These are phyloP conservation scores for Cosmopolites sordidus DNA, from an alignment of 2,888 invertebrate species.

Conservation along the genomic window DNA sequence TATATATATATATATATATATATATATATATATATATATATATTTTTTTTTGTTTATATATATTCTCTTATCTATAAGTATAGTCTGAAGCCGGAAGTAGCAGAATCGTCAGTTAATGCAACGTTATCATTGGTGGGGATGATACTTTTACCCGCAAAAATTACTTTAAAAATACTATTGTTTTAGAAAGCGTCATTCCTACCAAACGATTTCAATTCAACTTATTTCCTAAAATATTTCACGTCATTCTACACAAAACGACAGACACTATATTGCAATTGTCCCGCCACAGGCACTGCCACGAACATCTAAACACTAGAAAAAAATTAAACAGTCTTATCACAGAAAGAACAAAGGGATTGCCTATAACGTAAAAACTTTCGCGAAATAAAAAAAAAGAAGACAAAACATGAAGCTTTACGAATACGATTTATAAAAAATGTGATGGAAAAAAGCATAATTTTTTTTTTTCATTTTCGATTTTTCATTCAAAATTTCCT, in stretches of 20 bases:
- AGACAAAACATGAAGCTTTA: conserved; percentile 9
- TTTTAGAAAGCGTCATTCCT: not conserved
- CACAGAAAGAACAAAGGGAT: conserved; percentile 46
- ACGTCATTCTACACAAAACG: conserved; percentile 15
- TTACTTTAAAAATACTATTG: not conserved
- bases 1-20: no score
- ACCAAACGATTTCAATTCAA: not conserved
- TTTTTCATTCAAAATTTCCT: not conserved
- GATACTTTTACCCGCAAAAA: no score
- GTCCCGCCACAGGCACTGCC: conserved; percentile 47
- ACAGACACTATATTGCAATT: conserved; percentile 25
- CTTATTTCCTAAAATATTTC: conserved; percentile 4
- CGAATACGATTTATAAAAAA: conserved; percentile 8
- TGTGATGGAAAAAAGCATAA: conserved; percentile 2
- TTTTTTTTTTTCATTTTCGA: not conserved
- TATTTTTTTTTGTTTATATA: conserved; percentile 4
- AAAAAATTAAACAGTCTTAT: conserved; percentile 39
- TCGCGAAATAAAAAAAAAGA: conserved; percentile 3
- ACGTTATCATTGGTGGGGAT: no score
- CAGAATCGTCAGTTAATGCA: not conserved
- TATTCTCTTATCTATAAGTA: not conserved
- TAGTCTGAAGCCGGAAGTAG: not conserved
- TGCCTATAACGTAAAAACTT: conserved; percentile 8
- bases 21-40: no score
- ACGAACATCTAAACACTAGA: conserved; percentile 42